These are phyloP conservation scores for Sminthopsis crassicaudata DNA, from an alignment of 2,113 vertebrate species.

Conservation along the genomic window DNA sequence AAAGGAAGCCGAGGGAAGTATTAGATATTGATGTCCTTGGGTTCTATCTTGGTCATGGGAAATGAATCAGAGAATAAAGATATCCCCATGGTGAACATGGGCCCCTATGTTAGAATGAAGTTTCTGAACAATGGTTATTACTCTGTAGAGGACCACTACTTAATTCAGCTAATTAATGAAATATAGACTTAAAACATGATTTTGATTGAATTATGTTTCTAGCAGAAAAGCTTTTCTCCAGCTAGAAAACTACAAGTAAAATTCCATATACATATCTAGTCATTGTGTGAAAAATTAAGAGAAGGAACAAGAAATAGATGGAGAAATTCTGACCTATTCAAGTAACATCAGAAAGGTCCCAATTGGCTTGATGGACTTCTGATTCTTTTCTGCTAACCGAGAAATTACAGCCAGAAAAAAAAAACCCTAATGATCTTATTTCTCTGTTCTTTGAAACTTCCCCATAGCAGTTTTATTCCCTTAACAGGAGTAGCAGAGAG, in stretches of 20 bases:
- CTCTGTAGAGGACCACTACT: neutral
- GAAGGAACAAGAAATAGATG: neutral
- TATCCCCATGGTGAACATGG: neutral
- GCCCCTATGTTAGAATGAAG: neutral
- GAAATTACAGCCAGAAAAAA: neutral
- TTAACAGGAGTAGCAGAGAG: neutral
- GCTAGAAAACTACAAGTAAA: neutral
- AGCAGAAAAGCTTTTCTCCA: neutral
- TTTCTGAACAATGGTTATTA: neutral
- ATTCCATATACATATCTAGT: neutral
- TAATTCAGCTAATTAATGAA: neutral
- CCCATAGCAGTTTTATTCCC: conserved; percentile 1
- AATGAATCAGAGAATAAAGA: neutral
- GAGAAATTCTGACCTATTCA: neutral
- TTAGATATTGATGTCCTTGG: neutral
- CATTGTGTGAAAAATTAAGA: neutral
- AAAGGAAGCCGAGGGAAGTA: neutral
- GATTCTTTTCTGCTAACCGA: neutral
- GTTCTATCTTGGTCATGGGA: neutral
- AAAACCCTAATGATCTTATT: neutral
- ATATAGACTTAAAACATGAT: neutral
- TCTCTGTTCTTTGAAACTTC: conserved; percentile 15
- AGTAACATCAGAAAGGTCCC: neutral
- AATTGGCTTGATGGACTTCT: neutral
- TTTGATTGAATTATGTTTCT: neutral